Percentiles rank a stretch among this genome's conserved stretches.
These are phyloP conservation scores for Galeruca laticollis DNA, from an alignment of 2,888 invertebrate genomes.

Conservation along the genomic window DNA sequence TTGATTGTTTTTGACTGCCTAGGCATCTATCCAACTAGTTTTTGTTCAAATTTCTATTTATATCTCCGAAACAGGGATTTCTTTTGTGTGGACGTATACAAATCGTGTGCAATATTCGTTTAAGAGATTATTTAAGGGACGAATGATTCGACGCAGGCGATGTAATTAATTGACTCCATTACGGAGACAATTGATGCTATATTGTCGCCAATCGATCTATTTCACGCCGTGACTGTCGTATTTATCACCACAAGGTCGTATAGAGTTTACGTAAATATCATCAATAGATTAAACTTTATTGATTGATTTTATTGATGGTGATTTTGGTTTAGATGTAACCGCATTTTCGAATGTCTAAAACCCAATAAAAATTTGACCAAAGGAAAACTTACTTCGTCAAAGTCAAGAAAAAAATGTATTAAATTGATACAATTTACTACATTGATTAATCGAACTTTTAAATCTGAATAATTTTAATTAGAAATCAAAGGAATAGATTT, in stretches of 20 bases:
- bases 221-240: background rate
- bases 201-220: constrained; percentile 21
- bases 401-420: no score
- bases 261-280: background rate
- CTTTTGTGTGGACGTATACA: background rate
- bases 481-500: no score
- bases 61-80: background rate
- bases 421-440: no score
- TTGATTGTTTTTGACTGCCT: no score
- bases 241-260: background rate
- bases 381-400: no score
- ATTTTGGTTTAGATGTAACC: no score
- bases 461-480: no score
- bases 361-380: no score
- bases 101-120: background rate
- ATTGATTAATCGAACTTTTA: no score
- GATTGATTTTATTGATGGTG: background rate
- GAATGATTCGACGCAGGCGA: constrained; percentile 19
- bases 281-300: background rate
- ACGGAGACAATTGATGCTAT: constrained; percentile 22
- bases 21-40: no score
- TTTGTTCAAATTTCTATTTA: background rate
- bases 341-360: no score
- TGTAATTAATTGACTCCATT: constrained; percentile 26
- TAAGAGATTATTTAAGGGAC: constrained; percentile 11